These are phyloP conservation scores for Eupithecia vulgata DNA, from an alignment of 2,888 invertebrate genomes.

Conservation along the genomic window DNA sequence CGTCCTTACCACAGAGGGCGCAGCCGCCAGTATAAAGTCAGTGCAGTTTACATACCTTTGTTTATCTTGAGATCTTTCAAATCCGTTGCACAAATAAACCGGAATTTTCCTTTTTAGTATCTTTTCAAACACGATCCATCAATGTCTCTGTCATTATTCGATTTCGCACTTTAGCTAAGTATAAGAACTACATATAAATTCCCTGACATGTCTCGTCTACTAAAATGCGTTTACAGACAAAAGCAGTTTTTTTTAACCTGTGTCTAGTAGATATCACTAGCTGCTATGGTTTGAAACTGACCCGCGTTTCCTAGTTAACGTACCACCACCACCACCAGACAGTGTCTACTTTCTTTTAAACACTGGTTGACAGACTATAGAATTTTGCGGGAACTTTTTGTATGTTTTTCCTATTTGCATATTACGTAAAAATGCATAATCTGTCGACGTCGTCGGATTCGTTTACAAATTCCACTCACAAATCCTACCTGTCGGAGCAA, in stretches of 20 bases:
- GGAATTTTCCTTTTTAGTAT: background rate
- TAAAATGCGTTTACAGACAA: background rate
- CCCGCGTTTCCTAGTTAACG: conserved; percentile 12
- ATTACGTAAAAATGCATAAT: conserved; percentile 38
- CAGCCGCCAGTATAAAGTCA: background rate
- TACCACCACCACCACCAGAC: conserved; percentile 34
- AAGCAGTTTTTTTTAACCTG: background rate
- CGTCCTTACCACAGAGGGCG: too few relatives aligned
- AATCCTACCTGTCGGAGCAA: background rate
- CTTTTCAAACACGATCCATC: background rate
- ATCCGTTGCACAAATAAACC: conserved; percentile 8
- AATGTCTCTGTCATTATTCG: background rate
- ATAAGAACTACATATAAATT: background rate
- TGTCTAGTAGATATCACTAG: conserved; percentile 12
- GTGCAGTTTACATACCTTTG: background rate
- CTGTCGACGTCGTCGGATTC: background rate
- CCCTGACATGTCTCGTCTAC: background rate
- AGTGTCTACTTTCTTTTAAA: conserved; percentile 43
- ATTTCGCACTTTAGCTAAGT: background rate
- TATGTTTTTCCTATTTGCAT: conserved; percentile 25
- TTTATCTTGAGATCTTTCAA: background rate
- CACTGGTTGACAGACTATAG: conserved; percentile 24
- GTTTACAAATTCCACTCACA: background rate
- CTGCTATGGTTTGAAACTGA: conserved; percentile 32
- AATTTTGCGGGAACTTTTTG: background rate